A percentile compares a stretch with the other conserved stretches of the same genome.
phyloP scores from a whole-genome alignment of 2,797 vertebrate species.

The Hapalemur alaotrensis region DNA sequence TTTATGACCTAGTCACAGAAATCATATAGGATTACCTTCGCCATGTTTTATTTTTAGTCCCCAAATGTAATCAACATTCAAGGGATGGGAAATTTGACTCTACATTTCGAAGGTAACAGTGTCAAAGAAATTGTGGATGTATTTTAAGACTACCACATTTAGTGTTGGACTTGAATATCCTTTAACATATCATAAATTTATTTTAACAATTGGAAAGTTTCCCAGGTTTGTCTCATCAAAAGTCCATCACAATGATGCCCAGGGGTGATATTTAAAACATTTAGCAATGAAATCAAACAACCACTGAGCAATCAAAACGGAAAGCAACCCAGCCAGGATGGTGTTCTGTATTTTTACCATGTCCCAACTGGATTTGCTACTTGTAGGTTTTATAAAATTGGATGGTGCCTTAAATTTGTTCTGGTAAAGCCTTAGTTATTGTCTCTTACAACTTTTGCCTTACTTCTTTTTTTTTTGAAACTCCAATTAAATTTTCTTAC shows the following conservation, averaged over 20 bases:
- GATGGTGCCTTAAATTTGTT: background rate
- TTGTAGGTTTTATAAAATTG: background rate
- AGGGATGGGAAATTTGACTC: background rate
- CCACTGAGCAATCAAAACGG: background rate
- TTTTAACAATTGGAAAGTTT: background rate
- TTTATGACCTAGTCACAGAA: background rate
- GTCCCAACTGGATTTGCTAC: background rate
- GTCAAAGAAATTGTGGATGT: background rate
- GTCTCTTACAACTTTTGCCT: background rate
- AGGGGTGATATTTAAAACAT: background rate
- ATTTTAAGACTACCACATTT: background rate
- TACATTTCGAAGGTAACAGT: background rate
- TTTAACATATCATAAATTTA: background rate
- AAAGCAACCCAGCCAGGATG: background rate
- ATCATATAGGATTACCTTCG: background rate
- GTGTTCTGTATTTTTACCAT: background rate
- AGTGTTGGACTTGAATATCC: background rate
- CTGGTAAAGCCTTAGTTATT: background rate
- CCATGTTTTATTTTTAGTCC: background rate
- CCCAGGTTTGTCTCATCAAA: background rate
- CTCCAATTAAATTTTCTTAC: background rate
- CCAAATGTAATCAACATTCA: background rate
- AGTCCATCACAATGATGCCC: background rate
- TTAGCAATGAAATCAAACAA: background rate
- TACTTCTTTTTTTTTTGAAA: background rate